Base-by-base conservation (phyloP, 2,113 vertebrate species). In the Ciconia maguari region DNA sequence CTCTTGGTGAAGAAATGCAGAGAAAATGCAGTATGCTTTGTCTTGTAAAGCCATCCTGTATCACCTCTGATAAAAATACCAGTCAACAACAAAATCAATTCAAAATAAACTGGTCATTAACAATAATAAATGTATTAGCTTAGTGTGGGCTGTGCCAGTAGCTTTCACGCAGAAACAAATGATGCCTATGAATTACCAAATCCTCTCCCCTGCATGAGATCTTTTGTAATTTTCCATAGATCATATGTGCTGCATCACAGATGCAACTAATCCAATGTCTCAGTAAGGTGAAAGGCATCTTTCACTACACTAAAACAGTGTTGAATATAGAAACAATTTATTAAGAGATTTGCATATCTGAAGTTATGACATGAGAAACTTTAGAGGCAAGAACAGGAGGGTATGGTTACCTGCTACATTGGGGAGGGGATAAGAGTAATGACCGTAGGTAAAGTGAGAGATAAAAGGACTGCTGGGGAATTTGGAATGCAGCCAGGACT, bases 151-250 rank as follows among this genome's bases (percentile, higher is more conserved):
- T 74, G 86, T 74, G 64, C 77, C 72, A 78, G 57, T 3, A 64
- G 74, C 87, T 91, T 54, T 82, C 72, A 94, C 77, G 81, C 29
- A 62, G 42, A 49, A 95, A 89, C 55, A 87, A 96, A 91, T 10
- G 60, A 81, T 72, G 52, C 64, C 46, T 83, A 30, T 95, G 94
- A 97, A 95, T 92, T 93, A 95, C 60, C 61, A 70, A 70, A 93
- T 61, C 62, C 62, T 74, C 68, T 90, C 32, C 60, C 26, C n/a
- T 87, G 64, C 20, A 26, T 0, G 6, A 86, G 68, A 87, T 70
- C 25, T 88, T 72, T 38, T 62, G 64, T 90, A 48, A 74, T 93
- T 96, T 94, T 94, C 92, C 88, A 77, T 0, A 86, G 82, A 94
- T 65, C 61, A 15, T 6, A 13, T 44, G 62, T 90, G 76, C 75